Base-by-base conservation (phyloP, 2,888 invertebrate species). In the Palloptera scutellata region DNA sequence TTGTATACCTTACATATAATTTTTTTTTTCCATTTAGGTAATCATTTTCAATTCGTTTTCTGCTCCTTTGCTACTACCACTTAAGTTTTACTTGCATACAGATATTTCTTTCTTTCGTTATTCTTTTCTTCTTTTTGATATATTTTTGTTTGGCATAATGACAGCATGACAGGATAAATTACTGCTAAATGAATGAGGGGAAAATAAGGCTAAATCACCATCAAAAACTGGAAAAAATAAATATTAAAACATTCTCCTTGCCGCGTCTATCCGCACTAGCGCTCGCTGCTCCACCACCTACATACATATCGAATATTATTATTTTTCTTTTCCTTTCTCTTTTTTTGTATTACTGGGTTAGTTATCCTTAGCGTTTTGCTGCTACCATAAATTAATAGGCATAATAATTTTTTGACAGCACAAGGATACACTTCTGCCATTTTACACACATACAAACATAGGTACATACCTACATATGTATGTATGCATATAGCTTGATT, bases 121-220 rank as follows among this genome's bases (percentile, higher is more conserved):
- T 55, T 55, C 30, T 43, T 45, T 70, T 71, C 30, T 2, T 30
- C 6, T 30, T 6, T 2, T 66, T 67, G 58, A n/a, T 61, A 60
- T 53, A 57, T 75, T 74, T 75, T 74, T 70, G 73, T 79, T 76
- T 76, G 78, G 76, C 79, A 77, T 78, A 82, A 80, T 83, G 82
- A 82, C 83, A 81, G 83, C 74, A 79, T 84, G 83, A 83, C 84
- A 83, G 83, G 81, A 83, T 83, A 83, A 83, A 84, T 83, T 83
- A 83, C 83, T 78, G 77, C 75, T 78, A 81, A 81, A 82, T 80
- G 83, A 81, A 80, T 82, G 66, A 66, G 59, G 60, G 52, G 41
- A 66, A 70, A 67, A 66, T 65, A 73, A 64, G 61, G 73, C 73
- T 72, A 70, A 72, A 67, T 72, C 69, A 73, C 66, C 30, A 59